A percentile compares a stretch with the other conserved stretches of the same genome.
Conservation (phyloP, 2,113 vertebrate genomes). For the Xiphophorus hellerii region DNA sequence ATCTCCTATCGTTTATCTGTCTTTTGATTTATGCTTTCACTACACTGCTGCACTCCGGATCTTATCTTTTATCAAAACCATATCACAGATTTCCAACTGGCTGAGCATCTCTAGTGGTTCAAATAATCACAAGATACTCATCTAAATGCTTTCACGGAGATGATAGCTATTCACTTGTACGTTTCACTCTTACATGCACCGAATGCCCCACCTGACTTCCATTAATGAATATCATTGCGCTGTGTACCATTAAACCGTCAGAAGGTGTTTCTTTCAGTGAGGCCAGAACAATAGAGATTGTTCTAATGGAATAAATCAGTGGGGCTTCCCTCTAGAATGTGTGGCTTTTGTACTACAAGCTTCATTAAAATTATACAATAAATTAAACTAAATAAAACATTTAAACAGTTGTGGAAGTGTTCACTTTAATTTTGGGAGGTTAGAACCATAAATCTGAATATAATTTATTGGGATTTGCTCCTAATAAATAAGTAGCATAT, state of each 20-base stretch:
- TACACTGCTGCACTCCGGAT: constrained; percentile 16
- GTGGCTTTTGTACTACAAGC: constrained; percentile 36
- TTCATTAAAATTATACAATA: constrained; percentile 31
- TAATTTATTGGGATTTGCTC: background rate
- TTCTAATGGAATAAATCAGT: constrained; percentile 49
- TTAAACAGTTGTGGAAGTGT: background rate
- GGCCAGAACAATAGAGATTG: constrained; percentile 41
- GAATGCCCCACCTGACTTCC: constrained; percentile 15
- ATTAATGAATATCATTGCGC: constrained; percentile 22
- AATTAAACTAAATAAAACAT: constrained; percentile 30
- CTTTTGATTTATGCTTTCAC: constrained; percentile 53
- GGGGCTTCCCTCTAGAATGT: constrained; percentile 16
- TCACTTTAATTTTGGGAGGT: background rate
- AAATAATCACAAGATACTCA: constrained; percentile 15
- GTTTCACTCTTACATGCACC: constrained; percentile 7
- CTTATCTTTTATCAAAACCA: constrained; percentile 52
- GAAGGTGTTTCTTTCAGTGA: constrained; percentile 5
- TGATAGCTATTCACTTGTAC: background rate
- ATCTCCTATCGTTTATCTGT: constrained; percentile 43
- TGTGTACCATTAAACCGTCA: constrained; percentile 32
- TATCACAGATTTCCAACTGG: constrained; percentile 22
- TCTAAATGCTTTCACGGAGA: constrained; percentile 10
- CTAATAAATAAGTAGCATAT: background rate
- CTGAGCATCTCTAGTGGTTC: constrained; percentile 42
- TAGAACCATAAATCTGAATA: background rate